Conservation (phyloP, 2,797 vertebrate species). For the Tokudaia muenninki region DNA sequence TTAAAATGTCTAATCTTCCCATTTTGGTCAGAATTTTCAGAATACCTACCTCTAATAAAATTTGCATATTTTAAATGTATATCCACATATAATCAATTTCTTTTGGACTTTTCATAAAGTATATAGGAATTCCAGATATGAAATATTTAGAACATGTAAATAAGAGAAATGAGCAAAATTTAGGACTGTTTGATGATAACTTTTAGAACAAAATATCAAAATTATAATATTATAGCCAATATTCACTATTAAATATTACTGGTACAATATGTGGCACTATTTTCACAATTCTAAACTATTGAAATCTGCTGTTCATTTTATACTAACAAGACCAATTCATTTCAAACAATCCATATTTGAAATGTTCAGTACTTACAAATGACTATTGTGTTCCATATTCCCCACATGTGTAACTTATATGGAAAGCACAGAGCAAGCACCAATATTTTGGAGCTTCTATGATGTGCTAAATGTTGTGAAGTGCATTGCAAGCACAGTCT, state of each 20-base stretch:
- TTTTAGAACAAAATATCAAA: neutral
- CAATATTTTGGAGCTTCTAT: neutral
- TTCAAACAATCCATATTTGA: neutral
- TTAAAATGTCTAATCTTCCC: neutral
- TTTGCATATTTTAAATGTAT: neutral
- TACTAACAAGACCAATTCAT: neutral
- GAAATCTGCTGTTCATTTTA: neutral
- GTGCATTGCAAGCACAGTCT: neutral
- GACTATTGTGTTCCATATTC: neutral
- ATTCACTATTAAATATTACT: neutral
- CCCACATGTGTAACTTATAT: neutral
- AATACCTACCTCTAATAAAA: neutral
- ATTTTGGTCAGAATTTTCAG: neutral
- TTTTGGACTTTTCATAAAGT: neutral
- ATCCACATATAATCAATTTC: neutral
- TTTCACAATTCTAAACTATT: neutral
- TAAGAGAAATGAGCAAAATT: neutral
- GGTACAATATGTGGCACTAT: neutral
- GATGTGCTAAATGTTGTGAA: neutral
- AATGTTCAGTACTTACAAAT: neutral
- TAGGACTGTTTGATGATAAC: neutral
- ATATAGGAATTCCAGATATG: neutral
- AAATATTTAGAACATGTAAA: neutral
- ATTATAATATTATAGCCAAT: neutral
- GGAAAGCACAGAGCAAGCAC: neutral